Conservation (phyloP, 1,140 invertebrate genomes). For the Zophobas atratus region DNA sequence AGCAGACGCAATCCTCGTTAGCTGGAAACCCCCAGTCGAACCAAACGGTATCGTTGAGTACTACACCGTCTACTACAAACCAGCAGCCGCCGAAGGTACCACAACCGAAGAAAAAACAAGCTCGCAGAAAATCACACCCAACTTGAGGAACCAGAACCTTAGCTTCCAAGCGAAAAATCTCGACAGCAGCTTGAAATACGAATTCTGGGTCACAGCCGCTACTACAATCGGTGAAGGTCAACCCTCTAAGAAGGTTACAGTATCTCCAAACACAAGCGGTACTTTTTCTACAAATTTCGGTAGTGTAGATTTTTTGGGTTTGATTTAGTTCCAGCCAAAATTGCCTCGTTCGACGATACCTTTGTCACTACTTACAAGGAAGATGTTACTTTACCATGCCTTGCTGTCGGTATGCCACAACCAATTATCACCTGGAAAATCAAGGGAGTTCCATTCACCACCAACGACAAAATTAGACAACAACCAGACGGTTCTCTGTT, state of each 20-base stretch:
- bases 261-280: conserved; percentile 88
- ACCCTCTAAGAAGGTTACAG: conserved; percentile 86
- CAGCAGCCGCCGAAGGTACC: conserved; percentile 70
- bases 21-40: conserved; percentile 92
- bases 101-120: conserved; percentile 64
- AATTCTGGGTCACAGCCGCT: conserved; percentile 96
- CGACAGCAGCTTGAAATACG: conserved; percentile 86
- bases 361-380: conserved; percentile 93
- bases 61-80: conserved; percentile 93
- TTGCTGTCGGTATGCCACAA: conserved; percentile 90
- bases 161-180: conserved; percentile 89
- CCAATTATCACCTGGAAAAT: conserved; percentile 92
- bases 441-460: conserved; percentile 70
- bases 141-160: conserved; percentile 68
- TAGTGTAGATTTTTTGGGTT: not conserved
- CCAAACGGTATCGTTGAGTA: conserved; percentile 94
- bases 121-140: conserved; percentile 69
- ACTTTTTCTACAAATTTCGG: conserved; percentile 19
- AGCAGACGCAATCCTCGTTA: conserved; percentile 90
- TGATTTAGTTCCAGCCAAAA: conserved; percentile 88
- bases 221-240: conserved; percentile 95
- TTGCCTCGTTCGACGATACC: conserved; percentile 92
- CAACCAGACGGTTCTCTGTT: conserved; percentile 91
- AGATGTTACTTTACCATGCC: conserved; percentile 91
- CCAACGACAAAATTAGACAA: conserved; percentile 82